Conservation (phyloP, 2,113 vertebrate genomes). For the Brienomyrus brachyistius region DNA sequence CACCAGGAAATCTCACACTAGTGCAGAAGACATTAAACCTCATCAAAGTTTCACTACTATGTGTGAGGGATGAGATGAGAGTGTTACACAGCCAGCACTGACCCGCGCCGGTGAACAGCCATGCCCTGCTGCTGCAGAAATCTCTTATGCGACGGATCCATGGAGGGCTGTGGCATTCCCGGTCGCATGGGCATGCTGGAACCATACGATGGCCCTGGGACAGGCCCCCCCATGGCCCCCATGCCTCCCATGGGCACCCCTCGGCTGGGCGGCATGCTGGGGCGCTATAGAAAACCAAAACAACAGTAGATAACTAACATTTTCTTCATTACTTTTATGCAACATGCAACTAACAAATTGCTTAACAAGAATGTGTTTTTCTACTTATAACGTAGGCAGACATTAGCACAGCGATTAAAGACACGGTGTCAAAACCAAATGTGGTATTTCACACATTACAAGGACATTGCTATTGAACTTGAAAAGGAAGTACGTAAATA, state of each 20-base stretch:
- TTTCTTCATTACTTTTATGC: neutral
- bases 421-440: neutral
- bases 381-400: neutral
- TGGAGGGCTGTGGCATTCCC: constrained; percentile 75
- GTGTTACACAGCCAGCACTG: constrained; percentile 37
- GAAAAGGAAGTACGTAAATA: neutral
- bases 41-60: neutral
- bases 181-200: constrained; percentile 72
- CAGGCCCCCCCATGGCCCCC: constrained; percentile 69
- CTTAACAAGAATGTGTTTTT: neutral
- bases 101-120: constrained; percentile 78
- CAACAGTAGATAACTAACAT: neutral
- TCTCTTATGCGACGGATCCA: constrained; percentile 86
- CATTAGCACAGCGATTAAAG: neutral
- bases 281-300: constrained; percentile 56
- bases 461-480: neutral
- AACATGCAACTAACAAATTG: neutral
- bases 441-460: neutral
- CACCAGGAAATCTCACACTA: neutral
- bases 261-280: constrained; percentile 71
- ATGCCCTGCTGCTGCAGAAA: constrained; percentile 74
- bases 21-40: neutral
- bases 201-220: constrained; percentile 73
- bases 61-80: neutral
- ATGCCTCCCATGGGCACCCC: constrained; percentile 72